Base-by-base conservation (phyloP, 2,888 invertebrate genomes). In the Rhaphigaster nebulosa region DNA sequence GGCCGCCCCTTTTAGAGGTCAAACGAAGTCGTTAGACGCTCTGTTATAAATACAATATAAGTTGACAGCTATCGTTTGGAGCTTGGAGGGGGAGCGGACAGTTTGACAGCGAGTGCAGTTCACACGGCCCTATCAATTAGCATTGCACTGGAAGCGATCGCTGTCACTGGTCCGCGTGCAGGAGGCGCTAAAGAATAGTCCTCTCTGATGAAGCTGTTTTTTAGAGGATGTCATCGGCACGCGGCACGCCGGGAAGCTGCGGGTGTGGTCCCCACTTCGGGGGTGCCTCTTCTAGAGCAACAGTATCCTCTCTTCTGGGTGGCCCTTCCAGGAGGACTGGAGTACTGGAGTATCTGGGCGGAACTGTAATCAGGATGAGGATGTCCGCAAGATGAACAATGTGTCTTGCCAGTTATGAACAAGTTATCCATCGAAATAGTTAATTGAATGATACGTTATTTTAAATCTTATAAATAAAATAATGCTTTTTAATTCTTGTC, bases 201-300 rank as follows among this genome's bases (percentile, higher is more conserved):
- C 1, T 0, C 15, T n/a, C 84, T 84, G 84, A 84, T 84, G 84
- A 84, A 84, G 84, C 84, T 50, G 45, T 84, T 84, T 84, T 84
- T 84, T 84, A 45, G n/a, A 84, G 84, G 84, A 76, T 38, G 70
- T 76, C 70, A 38, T 38, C 70, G 70, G 84, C 84, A 84, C 84
- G 84, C 45, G 84, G 26, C 65, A 65, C 41, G 41, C 0, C 41
- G 84, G 84, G 45, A n/a, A 45, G 84, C 84, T 10, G n/a, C 84
- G 45, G 45, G 84, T 41, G 84, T 84, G 84, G 84, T 84, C 84
- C 45, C n/a, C 84, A 45, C 84, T 45, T 38, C n/a, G 4, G 29
- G 65, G 65, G 15, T 18, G 65, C 10, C 65, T 65, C 65, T 65
- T 65, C 70, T n/a, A 18, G 84, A 84, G 84, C 84, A 84, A 84